Base-by-base conservation (phyloP, 2,113 vertebrate genomes). In the Fulmarus glacialis region DNA sequence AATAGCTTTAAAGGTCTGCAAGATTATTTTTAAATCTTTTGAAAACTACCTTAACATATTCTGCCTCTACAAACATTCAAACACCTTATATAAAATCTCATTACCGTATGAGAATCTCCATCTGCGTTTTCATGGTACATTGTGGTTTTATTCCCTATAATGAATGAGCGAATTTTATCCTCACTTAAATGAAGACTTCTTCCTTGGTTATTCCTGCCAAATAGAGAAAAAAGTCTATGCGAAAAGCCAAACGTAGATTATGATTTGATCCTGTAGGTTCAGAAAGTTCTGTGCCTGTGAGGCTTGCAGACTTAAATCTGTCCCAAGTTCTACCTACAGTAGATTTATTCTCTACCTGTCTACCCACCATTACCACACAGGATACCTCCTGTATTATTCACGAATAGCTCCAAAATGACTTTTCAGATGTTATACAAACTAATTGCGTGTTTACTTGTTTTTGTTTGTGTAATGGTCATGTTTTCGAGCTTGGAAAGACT, bases 1-100 rank as follows among this genome's bases (percentile, higher is more conserved):
- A 97, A 94, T 32, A 94, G 38, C 34, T 94, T 84, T 87, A 91
- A 81, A 74, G 24, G 30, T 68, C 84, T 50, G 52, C 55, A 91
- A 84, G 59, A 84, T 73, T 93, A 70, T 52, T 93, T 87, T 74
- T 19, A 84, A 91, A 84, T 47, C 52, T 75, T 87, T 47, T 91
- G 64, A 94, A 93, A 95, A 82, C 52, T 63, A 78, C 40, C 40
- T 89, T 91, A 87, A 43, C 6, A 56, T 82, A 75, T 19, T 82
- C 55, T 74, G 36, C 73, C 53, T 79, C 40, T 78, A 89, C 22
- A 74, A 87, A 79, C 52, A 77, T 67, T 91, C 75, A 67, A 89
- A 87, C 15, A 71, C 73, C 50, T 81, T 84, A n/a, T 40, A 81
- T 71, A 87, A 93, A 84, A 70, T 45, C 43, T 66, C 60, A 77